These are phyloP conservation scores for Ardeotis arabs DNA, from an alignment of 2,113 vertebrate genomes.

Conservation along the genomic window DNA sequence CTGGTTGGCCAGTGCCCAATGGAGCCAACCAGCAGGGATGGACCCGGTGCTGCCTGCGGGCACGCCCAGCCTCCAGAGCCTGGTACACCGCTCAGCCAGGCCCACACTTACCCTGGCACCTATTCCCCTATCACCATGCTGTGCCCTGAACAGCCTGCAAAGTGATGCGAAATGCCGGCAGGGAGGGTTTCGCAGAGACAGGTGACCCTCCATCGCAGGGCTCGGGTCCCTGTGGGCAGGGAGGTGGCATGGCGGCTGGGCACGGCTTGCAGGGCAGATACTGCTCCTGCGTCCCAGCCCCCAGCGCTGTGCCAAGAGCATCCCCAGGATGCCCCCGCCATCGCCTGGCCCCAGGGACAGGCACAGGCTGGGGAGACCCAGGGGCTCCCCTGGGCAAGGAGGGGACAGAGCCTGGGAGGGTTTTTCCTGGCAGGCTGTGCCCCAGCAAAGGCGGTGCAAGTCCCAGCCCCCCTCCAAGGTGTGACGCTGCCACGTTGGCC, in stretches of 20 bases:
- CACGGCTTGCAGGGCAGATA: not conserved
- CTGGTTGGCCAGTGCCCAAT: not conserved
- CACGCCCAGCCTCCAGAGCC: not conserved
- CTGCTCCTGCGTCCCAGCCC: not conserved
- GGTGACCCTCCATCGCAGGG: not conserved
- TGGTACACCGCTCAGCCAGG: not conserved
- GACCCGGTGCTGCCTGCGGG: fast-evolving
- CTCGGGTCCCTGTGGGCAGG: fast-evolving
- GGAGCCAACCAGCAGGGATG: not conserved
- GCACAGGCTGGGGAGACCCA: not conserved
- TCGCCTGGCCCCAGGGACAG: not conserved
- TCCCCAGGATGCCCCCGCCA: fast-evolving
- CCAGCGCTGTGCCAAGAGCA: not conserved
- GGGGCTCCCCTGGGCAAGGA: not conserved
- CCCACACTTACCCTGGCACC: not conserved
- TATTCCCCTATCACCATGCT: not conserved
- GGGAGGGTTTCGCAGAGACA: not conserved
- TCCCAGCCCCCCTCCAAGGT: not conserved
- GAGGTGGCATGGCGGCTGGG: not conserved
- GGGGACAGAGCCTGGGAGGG: not conserved
- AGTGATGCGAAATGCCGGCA: not conserved
- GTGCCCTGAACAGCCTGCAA: not conserved
- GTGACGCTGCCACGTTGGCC: not conserved
- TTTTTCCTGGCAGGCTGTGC: not conserved
- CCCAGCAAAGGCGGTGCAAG: not conserved